Percentiles rank a stretch among this genome's conserved stretches.
phyloP scores from a whole-genome alignment of 2,888 invertebrate species.

The Nipponacmea schrenckii region DNA sequence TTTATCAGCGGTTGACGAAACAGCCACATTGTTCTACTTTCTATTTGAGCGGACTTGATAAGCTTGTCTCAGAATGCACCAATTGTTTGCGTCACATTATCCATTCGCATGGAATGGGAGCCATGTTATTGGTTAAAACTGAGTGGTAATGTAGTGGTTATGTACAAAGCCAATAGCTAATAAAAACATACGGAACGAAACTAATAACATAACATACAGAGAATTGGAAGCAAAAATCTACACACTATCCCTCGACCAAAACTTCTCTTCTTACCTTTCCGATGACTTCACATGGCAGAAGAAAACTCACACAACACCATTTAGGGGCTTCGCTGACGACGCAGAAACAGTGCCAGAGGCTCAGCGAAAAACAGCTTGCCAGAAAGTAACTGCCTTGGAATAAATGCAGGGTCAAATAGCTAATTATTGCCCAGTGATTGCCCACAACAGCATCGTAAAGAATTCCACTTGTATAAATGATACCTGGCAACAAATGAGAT shows the following conservation, averaged over 20 bases:
- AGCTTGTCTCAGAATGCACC: too few relatives aligned
- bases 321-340: constrained; percentile 4
- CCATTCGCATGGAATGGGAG: too few relatives aligned
- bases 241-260: constrained; percentile 22
- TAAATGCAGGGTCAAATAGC: constrained; percentile 7
- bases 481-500: constrained; percentile 22
- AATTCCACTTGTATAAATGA: constrained; percentile 21
- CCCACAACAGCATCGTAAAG: constrained; percentile 18
- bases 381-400: constrained; percentile 10
- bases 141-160: too few relatives aligned
- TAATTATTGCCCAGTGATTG: constrained; percentile 16
- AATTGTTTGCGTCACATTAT: too few relatives aligned
- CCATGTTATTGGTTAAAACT: too few relatives aligned
- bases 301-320: constrained; percentile 3
- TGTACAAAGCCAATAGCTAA: too few relatives aligned
- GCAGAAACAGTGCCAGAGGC: not conserved
- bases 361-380: not conserved
- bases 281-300: constrained; percentile 20
- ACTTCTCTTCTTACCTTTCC: constrained; percentile 20
- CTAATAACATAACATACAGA: too few relatives aligned
- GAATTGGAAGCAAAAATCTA: too few relatives aligned
- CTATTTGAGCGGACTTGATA: too few relatives aligned
- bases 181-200: too few relatives aligned
- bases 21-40: too few relatives aligned
- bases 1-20: too few relatives aligned